Base-by-base conservation (phyloP, 2,888 invertebrate species). In the Protodeltote pygarga region DNA sequence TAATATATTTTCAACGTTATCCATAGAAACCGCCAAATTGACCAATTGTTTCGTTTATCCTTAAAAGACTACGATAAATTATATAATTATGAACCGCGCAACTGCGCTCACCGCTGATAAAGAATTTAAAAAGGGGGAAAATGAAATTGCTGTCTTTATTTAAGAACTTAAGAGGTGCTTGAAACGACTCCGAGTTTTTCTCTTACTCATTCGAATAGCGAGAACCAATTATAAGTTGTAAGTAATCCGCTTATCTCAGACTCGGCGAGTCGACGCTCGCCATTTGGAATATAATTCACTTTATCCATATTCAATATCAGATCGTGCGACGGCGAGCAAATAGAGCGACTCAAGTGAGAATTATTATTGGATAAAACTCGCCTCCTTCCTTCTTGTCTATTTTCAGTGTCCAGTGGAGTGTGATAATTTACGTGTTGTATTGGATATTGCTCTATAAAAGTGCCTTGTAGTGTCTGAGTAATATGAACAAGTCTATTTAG, bases 251-350 rank as follows among this genome's bases (percentile, higher is more conserved):
- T 89, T 87, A 86, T 81, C 85, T 79, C 72, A 66, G 74, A 79
- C 83, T 84, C 81, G 76, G 77, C 79, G 84, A 85, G 82, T 83
- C 82, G 84, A 77, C 85, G 84, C 77, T 83, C 81, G 81, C 82
- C 83, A 84, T 84, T 85, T 85, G 72, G 83, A 82, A 84, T 84
- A 88, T 89, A 89, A 89, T 87, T 89, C 88, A 89, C 86, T 89
- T 89, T 89, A 88, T 89, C 87, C 87, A 89, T 89, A 90, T 90
- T 91, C 88, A 89, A 90, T 90, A 90, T 90, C 90, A 87, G 87
- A 88, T 88, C 87, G 86, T 78, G 82, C 86, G 85, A 87, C 85
- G 83, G 77, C 81, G 85, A 80, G 84, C 89, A 91, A 91, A 90
- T 89, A 89, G 86, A 89, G 81, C 88, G 87, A 85, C 84, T 84